Evolutionary conservation across 2,113 vertebrate genomes (phyloP).

Genomic region (Porphyrio hochstetteri): DNA sequence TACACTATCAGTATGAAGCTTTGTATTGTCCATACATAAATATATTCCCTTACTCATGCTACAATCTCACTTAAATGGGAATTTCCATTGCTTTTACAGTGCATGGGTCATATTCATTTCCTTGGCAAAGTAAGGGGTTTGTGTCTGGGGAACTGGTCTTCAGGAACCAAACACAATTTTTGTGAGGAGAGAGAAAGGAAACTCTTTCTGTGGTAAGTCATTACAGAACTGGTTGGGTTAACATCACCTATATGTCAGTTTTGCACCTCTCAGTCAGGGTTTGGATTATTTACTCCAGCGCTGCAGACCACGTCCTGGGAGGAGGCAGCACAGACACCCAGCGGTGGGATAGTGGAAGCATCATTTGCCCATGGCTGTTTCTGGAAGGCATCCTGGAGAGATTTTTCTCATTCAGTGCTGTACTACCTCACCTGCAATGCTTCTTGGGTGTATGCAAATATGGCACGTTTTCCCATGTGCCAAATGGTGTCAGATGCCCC

Average conservation of each 20-base stretch:
- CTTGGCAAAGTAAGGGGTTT: not conserved
- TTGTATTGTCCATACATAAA: not conserved
- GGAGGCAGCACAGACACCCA: not conserved
- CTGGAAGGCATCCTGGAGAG: not conserved
- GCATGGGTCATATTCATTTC: not conserved
- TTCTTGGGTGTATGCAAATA: not conserved
- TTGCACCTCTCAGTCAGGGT: not conserved
- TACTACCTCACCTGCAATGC: not conserved
- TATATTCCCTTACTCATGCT: not conserved
- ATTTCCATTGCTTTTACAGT: not conserved
- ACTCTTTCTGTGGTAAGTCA: not conserved
- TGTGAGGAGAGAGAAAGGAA: not conserved
- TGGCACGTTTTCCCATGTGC: not conserved
- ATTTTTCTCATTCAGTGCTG: accelerated
- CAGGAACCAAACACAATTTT: not conserved
- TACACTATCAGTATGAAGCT: not conserved
- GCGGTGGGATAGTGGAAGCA: not conserved
- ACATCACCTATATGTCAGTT: not conserved
- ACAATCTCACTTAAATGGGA: not conserved
- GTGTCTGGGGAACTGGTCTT: not conserved
- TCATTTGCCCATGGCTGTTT: not conserved
- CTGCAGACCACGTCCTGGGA: not conserved
- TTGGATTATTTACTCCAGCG: not conserved
- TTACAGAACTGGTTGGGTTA: not conserved
- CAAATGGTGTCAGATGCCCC: not conserved